These are phyloP conservation scores for Ptilorrhoa leucosticta DNA, from an alignment of 2,113 vertebrate genomes.

Conservation along the genomic window DNA sequence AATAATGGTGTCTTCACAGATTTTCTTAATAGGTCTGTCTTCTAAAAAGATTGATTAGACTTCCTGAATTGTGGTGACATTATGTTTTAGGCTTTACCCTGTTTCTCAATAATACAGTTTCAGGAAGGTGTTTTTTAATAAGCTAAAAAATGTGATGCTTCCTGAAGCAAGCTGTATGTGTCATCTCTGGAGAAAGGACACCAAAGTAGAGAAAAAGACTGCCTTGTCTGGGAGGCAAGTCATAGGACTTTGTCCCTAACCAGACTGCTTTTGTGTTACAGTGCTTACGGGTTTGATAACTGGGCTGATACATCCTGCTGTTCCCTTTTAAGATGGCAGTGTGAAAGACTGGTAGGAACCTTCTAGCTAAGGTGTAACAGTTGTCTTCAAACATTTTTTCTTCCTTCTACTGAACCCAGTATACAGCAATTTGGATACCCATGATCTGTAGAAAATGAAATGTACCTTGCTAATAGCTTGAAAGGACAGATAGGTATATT, in stretches of 20 bases:
- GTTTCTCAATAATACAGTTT: not conserved
- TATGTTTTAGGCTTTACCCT: not conserved
- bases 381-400: not conserved
- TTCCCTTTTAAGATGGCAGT: not conserved
- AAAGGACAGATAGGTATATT: not conserved
- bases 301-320: not conserved
- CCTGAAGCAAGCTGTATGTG: not conserved
- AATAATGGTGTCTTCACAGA: not conserved
- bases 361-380: not conserved
- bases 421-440: not conserved
- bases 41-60: not conserved
- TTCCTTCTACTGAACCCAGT: not conserved
- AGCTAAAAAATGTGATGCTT: not conserved
- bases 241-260: not conserved
- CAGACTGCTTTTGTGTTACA: not conserved
- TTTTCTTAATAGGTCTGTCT: not conserved
- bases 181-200: not conserved
- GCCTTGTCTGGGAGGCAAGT: not conserved
- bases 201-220: not conserved
- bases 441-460: not conserved
- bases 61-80: not conserved
- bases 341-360: not conserved
- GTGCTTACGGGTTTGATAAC: not conserved
- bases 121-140: not conserved
- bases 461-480: not conserved